Base-by-base conservation (phyloP, 2,113 vertebrate genomes). In the Myotis yumanensis region DNA sequence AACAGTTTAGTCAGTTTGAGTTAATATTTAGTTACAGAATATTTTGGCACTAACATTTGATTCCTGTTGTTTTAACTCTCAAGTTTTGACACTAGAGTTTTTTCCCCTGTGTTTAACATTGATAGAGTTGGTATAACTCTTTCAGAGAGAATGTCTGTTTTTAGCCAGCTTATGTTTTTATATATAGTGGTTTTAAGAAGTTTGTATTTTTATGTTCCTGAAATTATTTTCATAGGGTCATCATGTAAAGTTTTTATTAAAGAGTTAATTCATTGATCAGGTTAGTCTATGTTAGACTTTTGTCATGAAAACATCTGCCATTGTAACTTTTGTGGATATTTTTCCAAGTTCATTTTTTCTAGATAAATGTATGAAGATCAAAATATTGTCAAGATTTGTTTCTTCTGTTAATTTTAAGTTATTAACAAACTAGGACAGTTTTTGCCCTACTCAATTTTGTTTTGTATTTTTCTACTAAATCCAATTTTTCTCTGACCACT, bases 331-430 rank as follows among this genome's bases (percentile, higher is more conserved):
- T 77, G n/a, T 87, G 35, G 9, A 30, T 64, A 52, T n/a, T 89
- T 91, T 84, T 91, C 18, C 79, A 84, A 57, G 35, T 92, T 91
- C 20, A 84, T 14, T 96, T 85, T 94, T 92, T 93, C 18, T 79
- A 30, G 23, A 52, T 73, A 64, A 83, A 59, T 30, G 40, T 91
- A 40, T 76, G 40, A 91, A 95, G 64, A 81, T 59, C 35, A 88
- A 94, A 95, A 57, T 93, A 87, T 35, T 87, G 10, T 84, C 16
- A 95, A 87, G 54, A 52, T 85, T 84, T 75, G 6, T 92, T 95
- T 89, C 14, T 87, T 79, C 30, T 91, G 3, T 90, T 86, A 92
- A 69, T 86, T 92, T 94, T 89, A 90, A 87, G 43, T 86, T 79
- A 81, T 48, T 57, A 76, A 82, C 22, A 66, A 91, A 30, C 28